A percentile compares a stretch with the other conserved stretches of the same genome.
phyloP scores from a whole-genome alignment of 2,113 vertebrate species.

The Daphoenositta chrysoptera region DNA sequence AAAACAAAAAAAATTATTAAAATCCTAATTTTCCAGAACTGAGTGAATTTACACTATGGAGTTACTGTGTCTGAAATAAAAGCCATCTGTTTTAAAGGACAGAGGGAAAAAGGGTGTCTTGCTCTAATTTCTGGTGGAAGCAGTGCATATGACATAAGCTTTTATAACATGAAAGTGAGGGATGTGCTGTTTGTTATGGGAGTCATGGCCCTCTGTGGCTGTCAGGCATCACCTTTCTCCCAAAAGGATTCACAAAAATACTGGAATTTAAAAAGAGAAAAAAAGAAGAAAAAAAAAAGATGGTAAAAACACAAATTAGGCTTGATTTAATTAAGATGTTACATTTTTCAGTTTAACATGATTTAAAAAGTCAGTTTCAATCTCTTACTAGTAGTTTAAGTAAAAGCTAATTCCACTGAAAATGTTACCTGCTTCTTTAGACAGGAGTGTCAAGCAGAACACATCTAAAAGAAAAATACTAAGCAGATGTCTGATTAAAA shows the following conservation, averaged over 20 bases:
- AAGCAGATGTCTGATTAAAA: background rate
- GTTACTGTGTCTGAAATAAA: background rate
- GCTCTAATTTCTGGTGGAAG: background rate
- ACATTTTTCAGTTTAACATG: background rate
- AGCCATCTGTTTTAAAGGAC: background rate
- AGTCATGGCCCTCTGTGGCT: background rate
- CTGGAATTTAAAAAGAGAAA: background rate
- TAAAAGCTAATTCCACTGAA: background rate
- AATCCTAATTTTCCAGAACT: background rate
- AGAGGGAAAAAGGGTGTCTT: background rate
- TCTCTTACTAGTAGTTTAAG: background rate
- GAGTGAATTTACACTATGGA: background rate
- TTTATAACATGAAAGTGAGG: background rate
- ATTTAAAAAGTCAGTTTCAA: background rate
- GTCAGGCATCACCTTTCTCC: background rate
- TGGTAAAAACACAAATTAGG: background rate
- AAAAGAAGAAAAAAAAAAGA: fast-evolving
- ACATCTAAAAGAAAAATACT: background rate
- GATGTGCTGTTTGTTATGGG: background rate
- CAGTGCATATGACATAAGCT: background rate
- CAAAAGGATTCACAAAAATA: background rate
- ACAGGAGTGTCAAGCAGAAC: background rate
- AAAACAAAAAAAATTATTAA: background rate
- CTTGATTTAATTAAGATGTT: background rate
- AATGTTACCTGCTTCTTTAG: background rate